Percentiles rank a stretch among this genome's conserved stretches.
Conservation (phyloP, 2,888 invertebrate species). For the Pristionchus maxplancki region DNA sequence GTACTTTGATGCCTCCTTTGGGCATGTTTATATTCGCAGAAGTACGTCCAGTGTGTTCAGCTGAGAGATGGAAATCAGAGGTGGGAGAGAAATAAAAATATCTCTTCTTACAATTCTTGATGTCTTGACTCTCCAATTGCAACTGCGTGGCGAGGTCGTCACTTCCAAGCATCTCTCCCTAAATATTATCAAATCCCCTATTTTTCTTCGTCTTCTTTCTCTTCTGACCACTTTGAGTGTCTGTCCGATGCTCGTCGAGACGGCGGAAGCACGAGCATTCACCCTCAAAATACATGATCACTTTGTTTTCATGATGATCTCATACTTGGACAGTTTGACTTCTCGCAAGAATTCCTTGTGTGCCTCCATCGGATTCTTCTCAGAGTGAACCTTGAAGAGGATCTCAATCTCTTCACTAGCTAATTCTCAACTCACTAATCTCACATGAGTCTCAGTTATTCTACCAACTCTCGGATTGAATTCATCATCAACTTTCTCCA, state of each 20-base stretch:
- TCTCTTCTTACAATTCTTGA: not conserved
- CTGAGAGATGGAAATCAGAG: constrained; percentile 13
- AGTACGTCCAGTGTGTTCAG: not conserved
- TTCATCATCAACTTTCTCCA: not conserved
- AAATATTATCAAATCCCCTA: no score
- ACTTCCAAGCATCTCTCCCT: not conserved
- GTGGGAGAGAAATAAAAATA: not conserved
- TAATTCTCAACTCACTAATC: not conserved
- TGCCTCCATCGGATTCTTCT: constrained; percentile 9
- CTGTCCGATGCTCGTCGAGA: constrained; percentile 28
- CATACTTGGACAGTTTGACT: constrained; percentile 21
- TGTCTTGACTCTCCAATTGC: not conserved
- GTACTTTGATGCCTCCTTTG: constrained; percentile 41
- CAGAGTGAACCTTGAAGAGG: constrained; percentile 29
- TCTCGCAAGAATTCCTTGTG: constrained; percentile 45
- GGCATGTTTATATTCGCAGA: not conserved
- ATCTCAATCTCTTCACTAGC: not conserved
- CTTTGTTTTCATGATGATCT: not conserved
- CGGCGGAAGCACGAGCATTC: constrained; percentile 13
- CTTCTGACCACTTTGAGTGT: not conserved
- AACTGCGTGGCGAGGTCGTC: not conserved
- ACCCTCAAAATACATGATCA: not conserved
- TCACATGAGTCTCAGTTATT: constrained; percentile 46
- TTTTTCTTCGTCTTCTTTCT: no score
- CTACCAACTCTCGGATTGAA: not conserved